Evolutionary conservation across 2,888 invertebrate species (phyloP), one percentile per base, ranked within the genome.

Genomic region (Drosophila mulleri): DNA sequence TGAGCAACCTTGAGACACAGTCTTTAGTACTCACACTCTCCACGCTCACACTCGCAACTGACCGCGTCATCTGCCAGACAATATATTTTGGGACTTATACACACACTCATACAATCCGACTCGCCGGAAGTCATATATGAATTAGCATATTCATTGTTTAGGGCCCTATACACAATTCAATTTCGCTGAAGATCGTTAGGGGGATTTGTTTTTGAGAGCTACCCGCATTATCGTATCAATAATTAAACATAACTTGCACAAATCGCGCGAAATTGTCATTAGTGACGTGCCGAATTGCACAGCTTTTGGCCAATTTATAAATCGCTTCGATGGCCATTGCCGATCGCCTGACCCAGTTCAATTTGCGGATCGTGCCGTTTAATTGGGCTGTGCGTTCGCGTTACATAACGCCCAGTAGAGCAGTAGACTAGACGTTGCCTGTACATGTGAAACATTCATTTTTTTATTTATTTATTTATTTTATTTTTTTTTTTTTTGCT

Each of bases 121-220:
- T 67, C 78, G 86, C 81, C 81, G 88, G 86, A 80, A 83, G 86
- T 83, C 83, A 80, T 71, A 71, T 75, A 35, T 65, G 67, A 65
- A 78, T 78, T 60, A 61, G 57, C 70, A 67, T 69, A 82, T 64
- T 61, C 26, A 66, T 82, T 80, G 75, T 80, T 73, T 56, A 56
- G 66, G 50, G 62, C 53, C 60, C 7, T 7, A 45, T 18, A 41
- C n/a, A 54, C 41, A 53, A 18, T 32, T 58, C 23, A 63, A 85
- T 80, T 83, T 88, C 66, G 56, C 71, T 68, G 56, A 48, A 35
- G 20, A 16, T 18, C 20, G 26, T 14, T 32, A 11, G 26, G 26
- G 60, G 32, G 12, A 47, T 58, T 44, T 57, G 23, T 45, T 23
- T 58, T 45, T 53, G 39, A 18, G 18, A 47, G 32, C 5, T 66